Conservation (phyloP, 2,888 invertebrate genomes). For the Zaprionus lineosus region DNA sequence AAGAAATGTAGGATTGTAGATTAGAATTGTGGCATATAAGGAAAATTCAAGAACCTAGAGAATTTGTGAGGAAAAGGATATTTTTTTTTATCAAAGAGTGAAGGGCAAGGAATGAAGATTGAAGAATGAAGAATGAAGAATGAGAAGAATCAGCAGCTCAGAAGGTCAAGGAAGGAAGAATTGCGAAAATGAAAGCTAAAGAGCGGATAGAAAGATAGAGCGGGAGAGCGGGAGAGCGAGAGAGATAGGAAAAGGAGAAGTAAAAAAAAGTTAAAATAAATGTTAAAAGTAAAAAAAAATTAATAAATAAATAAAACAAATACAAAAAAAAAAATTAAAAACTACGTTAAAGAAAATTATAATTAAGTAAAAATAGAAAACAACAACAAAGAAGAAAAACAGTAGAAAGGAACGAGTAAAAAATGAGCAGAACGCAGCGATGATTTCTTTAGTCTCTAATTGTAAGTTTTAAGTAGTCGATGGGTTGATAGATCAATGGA, state of each 20-base stretch:
- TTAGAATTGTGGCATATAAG: conserved; percentile 47
- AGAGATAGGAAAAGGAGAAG: too few relatives aligned
- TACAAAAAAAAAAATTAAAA: conserved; percentile 17
- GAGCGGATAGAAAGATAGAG: too few relatives aligned
- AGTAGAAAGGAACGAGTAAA: neutral
- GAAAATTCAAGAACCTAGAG: conserved; percentile 14
- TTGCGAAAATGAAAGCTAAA: conserved; percentile 56
- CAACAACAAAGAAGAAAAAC: conserved; percentile 10
- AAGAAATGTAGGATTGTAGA: conserved; percentile 53
- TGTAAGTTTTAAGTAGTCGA: conserved; percentile 43
- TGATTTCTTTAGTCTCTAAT: conserved; percentile 52
- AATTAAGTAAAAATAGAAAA: conserved; percentile 2
- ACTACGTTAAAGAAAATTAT: too few relatives aligned
- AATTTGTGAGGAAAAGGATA: conserved; percentile 23
- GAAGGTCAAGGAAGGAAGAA: too few relatives aligned
- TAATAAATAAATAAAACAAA: conserved; percentile 1
- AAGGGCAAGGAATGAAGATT: too few relatives aligned
- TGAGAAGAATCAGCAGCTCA: conserved; percentile 5
- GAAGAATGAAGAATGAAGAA: conserved; percentile 11
- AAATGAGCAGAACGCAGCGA: conserved; percentile 22
- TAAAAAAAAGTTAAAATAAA: conserved; percentile 38
- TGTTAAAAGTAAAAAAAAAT: too few relatives aligned
- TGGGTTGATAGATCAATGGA: conserved; percentile 24
- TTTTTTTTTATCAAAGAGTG: conserved; percentile 21
- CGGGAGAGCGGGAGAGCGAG: too few relatives aligned